phyloP scores from a whole-genome alignment of 2,113 vertebrate species.

The Vimba vimba region DNA sequence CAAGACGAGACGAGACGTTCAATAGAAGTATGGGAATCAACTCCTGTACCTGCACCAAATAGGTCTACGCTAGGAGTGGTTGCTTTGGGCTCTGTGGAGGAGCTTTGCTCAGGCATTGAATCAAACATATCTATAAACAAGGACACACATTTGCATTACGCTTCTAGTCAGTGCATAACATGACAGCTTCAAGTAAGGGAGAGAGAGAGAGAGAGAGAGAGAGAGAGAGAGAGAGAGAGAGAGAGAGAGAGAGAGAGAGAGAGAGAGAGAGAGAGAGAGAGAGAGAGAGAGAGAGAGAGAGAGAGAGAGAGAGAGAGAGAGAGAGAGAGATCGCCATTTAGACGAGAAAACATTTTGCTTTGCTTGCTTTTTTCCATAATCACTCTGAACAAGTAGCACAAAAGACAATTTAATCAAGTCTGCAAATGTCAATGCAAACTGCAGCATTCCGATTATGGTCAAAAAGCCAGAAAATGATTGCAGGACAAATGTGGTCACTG shows the following conservation, averaged over 20 bases:
- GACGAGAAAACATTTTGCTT: not conserved
- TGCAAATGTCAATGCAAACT: not conserved
- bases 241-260: not conserved
- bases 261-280: not conserved
- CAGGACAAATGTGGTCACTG: not conserved
- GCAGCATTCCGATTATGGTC: constrained; percentile 15
- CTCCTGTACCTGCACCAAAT: constrained; percentile 95
- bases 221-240: not conserved
- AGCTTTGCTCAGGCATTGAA: constrained; percentile 90
- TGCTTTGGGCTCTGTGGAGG: constrained; percentile 89
- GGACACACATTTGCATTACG: constrained; percentile 82
- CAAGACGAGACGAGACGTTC: constrained; percentile 70
- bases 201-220: not conserved
- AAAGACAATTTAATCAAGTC: not conserved
- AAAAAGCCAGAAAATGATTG: constrained; percentile 8
- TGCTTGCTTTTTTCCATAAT: not conserved
- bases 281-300: not conserved
- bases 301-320: not conserved
- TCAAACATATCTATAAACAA: constrained; percentile 99
- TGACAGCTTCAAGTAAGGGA: constrained; percentile 29
- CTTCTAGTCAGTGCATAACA: constrained; percentile 62
- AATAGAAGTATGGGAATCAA: constrained; percentile 71
- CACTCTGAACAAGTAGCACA: not conserved
- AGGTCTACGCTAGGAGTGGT: constrained; percentile 98
- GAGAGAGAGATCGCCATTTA: not conserved